phyloP scores from a whole-genome alignment of 2,113 vertebrate species.

The Catharus bicknelli region DNA sequence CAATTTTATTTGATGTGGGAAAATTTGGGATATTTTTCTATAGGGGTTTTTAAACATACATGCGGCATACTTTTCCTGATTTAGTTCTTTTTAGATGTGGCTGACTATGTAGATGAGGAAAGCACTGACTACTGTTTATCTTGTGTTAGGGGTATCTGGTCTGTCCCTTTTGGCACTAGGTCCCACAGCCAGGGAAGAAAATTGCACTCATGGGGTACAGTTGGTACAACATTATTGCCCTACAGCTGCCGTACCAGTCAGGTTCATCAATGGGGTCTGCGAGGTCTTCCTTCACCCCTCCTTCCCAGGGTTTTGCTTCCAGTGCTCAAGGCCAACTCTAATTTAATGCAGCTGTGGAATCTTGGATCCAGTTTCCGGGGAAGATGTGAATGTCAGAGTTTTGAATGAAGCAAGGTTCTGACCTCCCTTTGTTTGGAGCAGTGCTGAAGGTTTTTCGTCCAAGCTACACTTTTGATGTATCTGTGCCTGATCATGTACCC shows the following conservation, averaged over 20 bases:
- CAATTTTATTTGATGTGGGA: not conserved
- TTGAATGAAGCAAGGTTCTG: not conserved
- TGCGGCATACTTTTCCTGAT: not conserved
- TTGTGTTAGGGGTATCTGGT: not conserved
- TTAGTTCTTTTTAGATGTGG: not conserved
- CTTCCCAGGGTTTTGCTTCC: not conserved
- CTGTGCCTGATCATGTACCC: not conserved
- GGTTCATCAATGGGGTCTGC: not conserved
- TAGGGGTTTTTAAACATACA: not conserved
- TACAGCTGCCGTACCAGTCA: too few relatives aligned
- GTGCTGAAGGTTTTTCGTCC: accelerated
- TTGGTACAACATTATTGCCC: not conserved
- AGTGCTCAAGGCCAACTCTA: not conserved
- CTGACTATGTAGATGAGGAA: not conserved
- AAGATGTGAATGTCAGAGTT: not conserved
- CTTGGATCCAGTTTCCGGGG: not conserved
- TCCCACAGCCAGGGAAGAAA: not conserved
- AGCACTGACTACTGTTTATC: not conserved
- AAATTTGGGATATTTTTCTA: not conserved
- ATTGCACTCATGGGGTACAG: accelerated
- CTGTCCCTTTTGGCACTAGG: not conserved
- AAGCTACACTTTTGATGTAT: not conserved
- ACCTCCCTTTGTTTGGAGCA: not conserved
- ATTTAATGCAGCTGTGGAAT: not conserved
- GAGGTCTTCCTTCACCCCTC: not conserved